Evolutionary conservation across 2,113 vertebrate genomes (phyloP).

Genomic region (Tragelaphus buxtoni): DNA sequence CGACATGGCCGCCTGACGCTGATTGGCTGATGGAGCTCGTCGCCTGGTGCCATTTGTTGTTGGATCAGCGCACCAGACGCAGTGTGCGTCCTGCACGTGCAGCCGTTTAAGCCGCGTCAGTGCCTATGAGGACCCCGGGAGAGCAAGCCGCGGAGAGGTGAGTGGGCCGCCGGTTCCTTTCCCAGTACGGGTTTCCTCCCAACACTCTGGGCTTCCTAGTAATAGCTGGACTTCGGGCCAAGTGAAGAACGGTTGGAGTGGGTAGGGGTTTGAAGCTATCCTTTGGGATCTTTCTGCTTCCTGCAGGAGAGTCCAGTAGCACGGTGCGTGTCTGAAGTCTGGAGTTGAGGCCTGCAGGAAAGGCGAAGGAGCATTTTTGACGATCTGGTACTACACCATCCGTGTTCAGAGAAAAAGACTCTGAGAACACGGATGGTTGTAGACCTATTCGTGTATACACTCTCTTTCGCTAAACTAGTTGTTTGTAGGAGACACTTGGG

Average conservation of each 20-base stretch:
- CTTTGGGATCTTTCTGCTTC: not conserved
- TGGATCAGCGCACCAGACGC: not conserved
- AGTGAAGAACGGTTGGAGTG: not conserved
- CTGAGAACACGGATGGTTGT: no score
- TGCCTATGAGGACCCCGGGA: not conserved
- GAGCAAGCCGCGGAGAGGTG: not conserved
- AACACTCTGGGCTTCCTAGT: rapidly evolving
- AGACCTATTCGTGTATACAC: not conserved
- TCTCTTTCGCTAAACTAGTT: not conserved
- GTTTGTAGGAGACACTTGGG: not conserved
- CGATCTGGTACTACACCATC: not conserved
- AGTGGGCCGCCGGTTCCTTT: rapidly evolving
- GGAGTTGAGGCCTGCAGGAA: not conserved
- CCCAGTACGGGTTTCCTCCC: rapidly evolving
- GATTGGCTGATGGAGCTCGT: constrained; percentile 37
- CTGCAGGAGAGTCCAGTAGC: not conserved
- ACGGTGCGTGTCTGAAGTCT: rapidly evolving
- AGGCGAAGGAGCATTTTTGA: not conserved
- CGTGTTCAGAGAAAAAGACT: not conserved
- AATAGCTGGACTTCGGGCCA: not conserved
- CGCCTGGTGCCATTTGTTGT: constrained; percentile 45
- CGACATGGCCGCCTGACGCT: not conserved
- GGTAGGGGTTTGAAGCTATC: not conserved
- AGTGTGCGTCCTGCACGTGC: constrained; percentile 51
- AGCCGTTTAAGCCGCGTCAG: constrained; percentile 58